Percentiles rank a stretch among this genome's conserved stretches.
phyloP scores from a whole-genome alignment of 2,888 invertebrate species.

The Himalopsyche anomala region DNA sequence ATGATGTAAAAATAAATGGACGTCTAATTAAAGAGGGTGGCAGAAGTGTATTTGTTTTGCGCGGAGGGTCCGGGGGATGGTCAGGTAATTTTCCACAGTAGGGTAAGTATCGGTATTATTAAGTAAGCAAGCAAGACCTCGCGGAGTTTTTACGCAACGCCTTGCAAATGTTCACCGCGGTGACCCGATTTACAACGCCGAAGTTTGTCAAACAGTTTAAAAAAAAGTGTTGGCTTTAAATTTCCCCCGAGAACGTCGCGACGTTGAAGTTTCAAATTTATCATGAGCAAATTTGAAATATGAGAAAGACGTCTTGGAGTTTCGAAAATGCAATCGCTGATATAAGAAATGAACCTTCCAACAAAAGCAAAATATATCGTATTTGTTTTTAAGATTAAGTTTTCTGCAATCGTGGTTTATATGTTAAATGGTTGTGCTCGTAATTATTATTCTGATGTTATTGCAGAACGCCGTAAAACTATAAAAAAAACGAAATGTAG shows the following conservation, averaged over 20 bases:
- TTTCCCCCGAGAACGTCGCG: background rate
- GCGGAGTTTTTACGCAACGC: constrained; percentile 30
- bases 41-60: constrained; percentile 29
- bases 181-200: background rate
- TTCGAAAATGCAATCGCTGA: too few relatives aligned
- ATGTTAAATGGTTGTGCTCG: too few relatives aligned
- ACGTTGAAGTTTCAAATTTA: too few relatives aligned
- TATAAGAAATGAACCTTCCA: too few relatives aligned
- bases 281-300: too few relatives aligned
- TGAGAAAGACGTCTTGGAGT: too few relatives aligned
- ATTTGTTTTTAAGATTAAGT: too few relatives aligned
- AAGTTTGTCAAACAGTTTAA: background rate
- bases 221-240: background rate
- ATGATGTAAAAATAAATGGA: constrained; percentile 38
- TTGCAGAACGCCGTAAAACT: too few relatives aligned
- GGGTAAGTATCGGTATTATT: constrained; percentile 29
- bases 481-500: too few relatives aligned
- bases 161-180: background rate
- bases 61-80: background rate
- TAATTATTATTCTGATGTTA: too few relatives aligned
- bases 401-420: too few relatives aligned
- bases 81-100: constrained; percentile 12
- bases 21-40: constrained; percentile 31
- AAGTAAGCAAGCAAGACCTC: constrained; percentile 37
- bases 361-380: too few relatives aligned